Evolutionary conservation across 2,797 vertebrate genomes (phyloP).

Genomic region (Margarornis squamiger): DNA sequence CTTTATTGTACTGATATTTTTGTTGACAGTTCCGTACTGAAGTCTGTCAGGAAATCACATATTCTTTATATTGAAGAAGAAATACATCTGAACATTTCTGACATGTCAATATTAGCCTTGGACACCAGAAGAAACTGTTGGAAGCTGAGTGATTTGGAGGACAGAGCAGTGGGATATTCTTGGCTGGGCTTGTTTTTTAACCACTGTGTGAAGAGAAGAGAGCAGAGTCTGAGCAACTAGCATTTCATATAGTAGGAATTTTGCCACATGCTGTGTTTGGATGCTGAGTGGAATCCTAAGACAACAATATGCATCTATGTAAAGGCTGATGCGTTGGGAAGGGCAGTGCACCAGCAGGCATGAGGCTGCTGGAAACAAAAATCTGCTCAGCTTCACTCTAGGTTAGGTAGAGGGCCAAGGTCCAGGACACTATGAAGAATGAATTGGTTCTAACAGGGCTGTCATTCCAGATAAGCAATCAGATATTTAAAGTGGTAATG

Average conservation of each 20-base stretch:
- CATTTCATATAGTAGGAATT: background rate
- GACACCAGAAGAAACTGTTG: background rate
- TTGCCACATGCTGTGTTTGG: background rate
- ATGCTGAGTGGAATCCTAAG: background rate
- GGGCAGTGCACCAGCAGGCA: background rate
- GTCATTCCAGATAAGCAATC: slow-evolving; percentile 54
- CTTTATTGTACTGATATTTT: slow-evolving; percentile 52
- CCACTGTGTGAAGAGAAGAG: background rate
- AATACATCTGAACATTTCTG: slow-evolving; percentile 32
- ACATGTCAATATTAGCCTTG: background rate
- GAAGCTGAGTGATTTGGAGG: background rate
- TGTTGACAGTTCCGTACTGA: slow-evolving; percentile 45
- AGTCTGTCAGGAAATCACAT: slow-evolving; percentile 3
- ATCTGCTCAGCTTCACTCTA: background rate
- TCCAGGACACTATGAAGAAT: slow-evolving; percentile 7
- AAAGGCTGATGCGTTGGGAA: background rate
- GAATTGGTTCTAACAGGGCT: slow-evolving; percentile 53
- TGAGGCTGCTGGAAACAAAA: background rate
- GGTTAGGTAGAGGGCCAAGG: background rate
- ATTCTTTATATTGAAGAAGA: background rate
- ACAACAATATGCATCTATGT: background rate
- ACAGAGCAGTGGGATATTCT: background rate
- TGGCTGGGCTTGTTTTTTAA: background rate
- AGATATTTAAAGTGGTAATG: slow-evolving; percentile 59
- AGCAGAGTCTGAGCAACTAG: background rate